Evolutionary conservation across 1,140 invertebrate genomes (phyloP).

Genomic region (Calliphora vicina): DNA sequence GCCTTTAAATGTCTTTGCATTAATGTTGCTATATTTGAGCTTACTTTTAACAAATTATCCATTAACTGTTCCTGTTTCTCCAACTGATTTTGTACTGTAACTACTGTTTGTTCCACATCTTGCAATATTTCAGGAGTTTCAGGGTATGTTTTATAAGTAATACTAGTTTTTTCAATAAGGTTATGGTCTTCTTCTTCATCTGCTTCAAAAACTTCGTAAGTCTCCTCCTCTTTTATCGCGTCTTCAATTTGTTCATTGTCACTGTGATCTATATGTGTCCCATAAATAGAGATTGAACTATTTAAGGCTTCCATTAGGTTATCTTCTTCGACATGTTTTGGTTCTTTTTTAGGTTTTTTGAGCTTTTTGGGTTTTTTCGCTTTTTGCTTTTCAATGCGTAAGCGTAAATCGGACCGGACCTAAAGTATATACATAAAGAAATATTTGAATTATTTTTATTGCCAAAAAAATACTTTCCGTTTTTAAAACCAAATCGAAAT

Average conservation of each 20-base stretch:
- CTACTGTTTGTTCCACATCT: not conserved
- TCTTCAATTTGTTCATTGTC: not conserved
- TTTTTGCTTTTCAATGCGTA: not conserved
- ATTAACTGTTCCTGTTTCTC: not conserved
- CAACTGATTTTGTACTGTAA: not conserved
- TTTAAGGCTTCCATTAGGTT: not conserved
- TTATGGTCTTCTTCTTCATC: no score
- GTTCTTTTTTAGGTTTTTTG: not conserved
- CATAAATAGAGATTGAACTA: not conserved
- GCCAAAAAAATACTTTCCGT: no score
- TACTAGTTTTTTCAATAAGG: no score
- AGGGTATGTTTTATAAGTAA: no score
- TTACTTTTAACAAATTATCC: not conserved
- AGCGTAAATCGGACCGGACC: conserved; percentile 16
- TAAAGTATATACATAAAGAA: not conserved
- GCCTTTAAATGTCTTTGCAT: not conserved
- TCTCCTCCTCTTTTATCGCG: not conserved
- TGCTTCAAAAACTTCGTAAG: no score
- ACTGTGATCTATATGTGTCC: not conserved
- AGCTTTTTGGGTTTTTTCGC: not conserved
- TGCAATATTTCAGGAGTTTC: no score
- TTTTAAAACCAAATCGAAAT: no score
- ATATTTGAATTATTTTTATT: no score
- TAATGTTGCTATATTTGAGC: not conserved
- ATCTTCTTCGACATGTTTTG: not conserved